These are phyloP conservation scores for Andrena trimmerana DNA, from an alignment of 2,888 invertebrate species.

Conservation along the genomic window DNA sequence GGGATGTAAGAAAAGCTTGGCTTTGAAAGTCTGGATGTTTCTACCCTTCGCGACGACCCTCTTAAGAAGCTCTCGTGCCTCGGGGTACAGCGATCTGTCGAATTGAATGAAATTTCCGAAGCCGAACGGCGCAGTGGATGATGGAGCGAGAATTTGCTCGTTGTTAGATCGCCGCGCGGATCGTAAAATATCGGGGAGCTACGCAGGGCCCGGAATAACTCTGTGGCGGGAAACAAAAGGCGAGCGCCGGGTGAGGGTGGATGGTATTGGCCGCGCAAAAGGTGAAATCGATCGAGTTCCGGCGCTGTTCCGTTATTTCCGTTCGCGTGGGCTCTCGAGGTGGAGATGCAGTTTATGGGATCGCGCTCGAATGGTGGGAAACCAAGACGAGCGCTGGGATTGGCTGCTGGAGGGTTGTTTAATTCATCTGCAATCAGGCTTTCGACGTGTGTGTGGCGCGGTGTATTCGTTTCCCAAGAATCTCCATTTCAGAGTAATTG, in stretches of 20 bases:
- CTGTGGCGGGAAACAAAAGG: conserved; percentile 13
- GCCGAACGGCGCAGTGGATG: neutral
- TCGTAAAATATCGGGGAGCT: conserved; percentile 12
- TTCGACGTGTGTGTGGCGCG: too few relatives aligned
- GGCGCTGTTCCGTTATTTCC: conserved; percentile 53
- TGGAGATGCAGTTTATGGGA: conserved; percentile 41
- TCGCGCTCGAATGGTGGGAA: conserved; percentile 48
- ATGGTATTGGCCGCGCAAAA: conserved; percentile 18
- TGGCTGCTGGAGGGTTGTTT: conserved; percentile 23
- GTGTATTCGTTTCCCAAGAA: too few relatives aligned
- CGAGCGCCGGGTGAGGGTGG: conserved; percentile 19
- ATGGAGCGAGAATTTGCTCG: neutral
- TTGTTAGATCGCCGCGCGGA: neutral
- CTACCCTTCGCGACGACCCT: too few relatives aligned
- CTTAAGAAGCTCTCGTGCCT: too few relatives aligned
- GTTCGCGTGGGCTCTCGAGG: conserved; percentile 23
- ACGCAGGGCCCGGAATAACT: conserved; percentile 15
- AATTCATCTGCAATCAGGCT: neutral
- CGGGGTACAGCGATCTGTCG: too few relatives aligned
- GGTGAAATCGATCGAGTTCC: conserved; percentile 51
- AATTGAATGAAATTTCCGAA: too few relatives aligned
- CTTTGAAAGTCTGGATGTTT: too few relatives aligned
- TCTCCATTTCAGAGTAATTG: too few relatives aligned
- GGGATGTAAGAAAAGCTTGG: too few relatives aligned
- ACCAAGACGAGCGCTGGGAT: conserved; percentile 17